Evolutionary conservation across 2,888 invertebrate species (phyloP).

Genomic region (Yponomeuta plumbellus): DNA sequence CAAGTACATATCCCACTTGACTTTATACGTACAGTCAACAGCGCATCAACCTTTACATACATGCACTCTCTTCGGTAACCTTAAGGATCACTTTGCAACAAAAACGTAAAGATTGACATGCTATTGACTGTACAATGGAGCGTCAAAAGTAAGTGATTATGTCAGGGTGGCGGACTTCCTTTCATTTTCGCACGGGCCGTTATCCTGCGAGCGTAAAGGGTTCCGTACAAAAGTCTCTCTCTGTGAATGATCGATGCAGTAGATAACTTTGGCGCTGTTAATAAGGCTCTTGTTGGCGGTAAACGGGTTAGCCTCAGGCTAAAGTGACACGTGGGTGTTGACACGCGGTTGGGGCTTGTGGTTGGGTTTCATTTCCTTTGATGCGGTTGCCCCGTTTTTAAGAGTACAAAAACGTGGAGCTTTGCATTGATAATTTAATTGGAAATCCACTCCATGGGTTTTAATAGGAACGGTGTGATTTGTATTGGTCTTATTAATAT

Average conservation of each 20-base stretch:
- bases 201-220: constrained; percentile 30
- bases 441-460: no score
- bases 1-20: no score
- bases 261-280: constrained; percentile 61
- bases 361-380: neutral
- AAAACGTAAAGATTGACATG: no score
- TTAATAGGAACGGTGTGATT: no score
- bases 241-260: constrained; percentile 64
- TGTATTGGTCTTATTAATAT: no score
- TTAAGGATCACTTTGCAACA: no score
- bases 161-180: constrained; percentile 1
- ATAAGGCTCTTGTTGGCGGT: constrained; percentile 46
- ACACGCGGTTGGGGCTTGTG: neutral
- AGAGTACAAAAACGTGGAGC: neutral
- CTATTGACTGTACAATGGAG: neutral
- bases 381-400: neutral
- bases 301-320: constrained; percentile 63
- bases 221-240: constrained; percentile 27
- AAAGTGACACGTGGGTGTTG: constrained; percentile 29
- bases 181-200: constrained; percentile 1
- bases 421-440: no score
- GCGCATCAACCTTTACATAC: no score
- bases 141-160: constrained; percentile 9
- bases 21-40: no score
- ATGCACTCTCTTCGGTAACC: no score